Percentiles rank a stretch among this genome's conserved stretches.
These are phyloP conservation scores for Hiodon tergisus DNA, from an alignment of 2,113 vertebrate genomes.

Conservation along the genomic window DNA sequence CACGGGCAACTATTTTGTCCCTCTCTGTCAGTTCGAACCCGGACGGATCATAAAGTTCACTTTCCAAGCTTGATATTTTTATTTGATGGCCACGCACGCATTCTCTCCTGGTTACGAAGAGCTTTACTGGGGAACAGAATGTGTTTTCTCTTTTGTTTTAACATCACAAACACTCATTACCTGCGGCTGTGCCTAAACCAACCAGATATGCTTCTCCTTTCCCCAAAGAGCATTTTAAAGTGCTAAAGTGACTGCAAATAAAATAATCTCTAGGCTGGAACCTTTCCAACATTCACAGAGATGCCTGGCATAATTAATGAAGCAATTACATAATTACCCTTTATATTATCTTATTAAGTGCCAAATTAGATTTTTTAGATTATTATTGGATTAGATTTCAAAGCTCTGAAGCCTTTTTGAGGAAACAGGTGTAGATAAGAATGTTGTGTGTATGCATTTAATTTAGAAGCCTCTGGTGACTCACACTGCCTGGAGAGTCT, in stretches of 20 bases:
- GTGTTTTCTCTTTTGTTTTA: background rate
- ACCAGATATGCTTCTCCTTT: background rate
- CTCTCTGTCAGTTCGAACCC: no score
- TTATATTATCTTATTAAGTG: constrained; percentile 10
- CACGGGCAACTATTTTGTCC: no score
- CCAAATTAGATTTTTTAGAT: background rate
- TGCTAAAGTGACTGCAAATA: background rate
- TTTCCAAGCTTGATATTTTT: no score
- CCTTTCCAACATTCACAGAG: background rate
- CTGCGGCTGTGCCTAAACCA: background rate
- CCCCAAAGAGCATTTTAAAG: background rate
- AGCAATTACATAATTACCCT: constrained; percentile 7
- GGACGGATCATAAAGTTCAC: no score
- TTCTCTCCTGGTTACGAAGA: background rate
- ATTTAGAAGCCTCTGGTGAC: background rate
- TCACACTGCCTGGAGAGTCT: background rate
- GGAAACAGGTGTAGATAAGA: background rate
- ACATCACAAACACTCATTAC: background rate
- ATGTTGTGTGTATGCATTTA: background rate
- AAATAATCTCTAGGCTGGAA: background rate
- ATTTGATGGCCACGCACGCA: background rate
- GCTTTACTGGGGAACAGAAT: background rate
- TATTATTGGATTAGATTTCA: background rate
- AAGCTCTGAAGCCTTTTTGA: background rate
- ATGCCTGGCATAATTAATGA: constrained; percentile 15